Evolutionary conservation across 1,140 invertebrate genomes (phyloP), one percentile per base, ranked within the genome.

Genomic region (Tribolium castaneum): DNA sequence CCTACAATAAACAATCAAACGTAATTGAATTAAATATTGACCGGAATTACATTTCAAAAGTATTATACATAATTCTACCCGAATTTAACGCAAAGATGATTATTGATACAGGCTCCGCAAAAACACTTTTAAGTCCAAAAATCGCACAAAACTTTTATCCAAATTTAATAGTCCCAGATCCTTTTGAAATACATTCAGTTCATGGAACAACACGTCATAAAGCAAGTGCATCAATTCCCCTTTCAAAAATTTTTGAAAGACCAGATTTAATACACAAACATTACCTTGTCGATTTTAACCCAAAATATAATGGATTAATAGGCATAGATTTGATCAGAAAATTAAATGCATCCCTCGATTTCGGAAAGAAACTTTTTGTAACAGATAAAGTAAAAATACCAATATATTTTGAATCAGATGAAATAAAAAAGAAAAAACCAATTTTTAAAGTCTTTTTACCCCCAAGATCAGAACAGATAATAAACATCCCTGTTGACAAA

Each of bases 401-500:
- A 19, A 19, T 19, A 19, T 19, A 19, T 19, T 19, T 19, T 19
- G 16, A 19, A 19, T 19, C 16, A 19, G 16, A 39, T 7, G 74
- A 50, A 50, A 9, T 13, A 19, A 62, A 22, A 45, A 71, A 52
- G 9, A 56, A 78, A 7, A 50, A 22, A 16, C 49, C 12, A 74
- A 73, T 70, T 30, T 30, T 6, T 19, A 6, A 12, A 49, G 54
- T 6, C 13, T 72, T 76, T 7, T 39, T 59, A 45, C 1, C 34
- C 7, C 14, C 70, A 19, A 14, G 59, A 56, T 50, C 66, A 51
- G 10, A 70, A 77, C 34, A 51, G 10, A 25, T 79, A 10, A 54
- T 72, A 34, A 72, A 79, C 59, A 16, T 77, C 54, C 78, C 78
- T 7, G 75, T 79, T 12, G 77, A 71, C 3, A 14, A 56, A 51